Conservation (phyloP, 2,113 vertebrate genomes). For the Trichechus manatus region DNA sequence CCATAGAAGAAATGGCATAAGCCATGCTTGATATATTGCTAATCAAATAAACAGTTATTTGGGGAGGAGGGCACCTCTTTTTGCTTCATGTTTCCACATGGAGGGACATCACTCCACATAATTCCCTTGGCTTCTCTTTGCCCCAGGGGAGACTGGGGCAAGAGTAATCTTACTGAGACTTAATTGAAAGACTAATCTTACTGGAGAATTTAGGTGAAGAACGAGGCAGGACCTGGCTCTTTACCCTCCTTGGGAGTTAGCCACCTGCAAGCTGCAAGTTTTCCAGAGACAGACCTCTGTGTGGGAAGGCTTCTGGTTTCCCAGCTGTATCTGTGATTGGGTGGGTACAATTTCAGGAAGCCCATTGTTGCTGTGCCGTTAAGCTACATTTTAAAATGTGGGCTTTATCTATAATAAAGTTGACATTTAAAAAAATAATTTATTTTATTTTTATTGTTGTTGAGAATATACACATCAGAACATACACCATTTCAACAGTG, state of each 20-base stretch:
- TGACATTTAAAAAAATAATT: too few species aligned
- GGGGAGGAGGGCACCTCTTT: not conserved
- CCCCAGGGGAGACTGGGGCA: not conserved
- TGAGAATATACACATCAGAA: too few species aligned
- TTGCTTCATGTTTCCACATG: not conserved
- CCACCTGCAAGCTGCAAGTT: not conserved
- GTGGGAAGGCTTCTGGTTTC: constrained; percentile 2
- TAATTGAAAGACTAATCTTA: not conserved
- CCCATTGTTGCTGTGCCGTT: not conserved
- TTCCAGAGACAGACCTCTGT: not conserved
- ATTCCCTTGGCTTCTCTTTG: not conserved
- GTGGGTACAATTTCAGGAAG: constrained; percentile 11
- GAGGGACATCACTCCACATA: not conserved
- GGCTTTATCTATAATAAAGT: not conserved
- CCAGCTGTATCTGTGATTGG: not conserved
- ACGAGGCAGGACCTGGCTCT: not conserved
- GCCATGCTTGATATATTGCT: constrained; percentile 3
- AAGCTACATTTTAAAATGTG: not conserved
- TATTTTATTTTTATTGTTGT: too few species aligned
- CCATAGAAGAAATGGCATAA: not conserved
- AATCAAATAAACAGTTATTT: not conserved
- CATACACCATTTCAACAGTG: too few species aligned
- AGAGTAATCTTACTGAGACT: too few species aligned
- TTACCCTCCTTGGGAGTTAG: not conserved
- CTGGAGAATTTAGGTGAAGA: not conserved